Percentiles rank a stretch among this genome's conserved stretches.
Evolutionary conservation across 2,797 vertebrate species (phyloP).

Genomic region (Garrulus glandarius): DNA sequence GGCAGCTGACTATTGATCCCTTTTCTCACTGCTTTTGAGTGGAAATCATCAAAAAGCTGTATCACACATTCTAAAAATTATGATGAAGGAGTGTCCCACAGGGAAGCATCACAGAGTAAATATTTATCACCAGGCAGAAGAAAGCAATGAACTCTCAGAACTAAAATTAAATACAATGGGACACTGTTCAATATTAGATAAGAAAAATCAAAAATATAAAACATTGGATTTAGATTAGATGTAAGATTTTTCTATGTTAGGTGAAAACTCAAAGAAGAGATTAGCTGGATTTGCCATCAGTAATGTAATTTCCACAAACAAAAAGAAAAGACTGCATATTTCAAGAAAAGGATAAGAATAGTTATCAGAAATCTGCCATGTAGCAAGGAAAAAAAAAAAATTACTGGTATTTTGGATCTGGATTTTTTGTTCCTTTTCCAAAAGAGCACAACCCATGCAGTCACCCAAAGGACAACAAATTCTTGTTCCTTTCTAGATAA

Average conservation of each 20-base stretch:
- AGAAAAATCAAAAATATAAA: not conserved
- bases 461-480: not conserved
- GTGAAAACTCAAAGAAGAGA: not conserved
- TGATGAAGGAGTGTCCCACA: not conserved
- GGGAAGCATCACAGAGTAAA: slow-evolving; percentile 43
- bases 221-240: not conserved
- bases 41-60: not conserved
- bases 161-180: not conserved
- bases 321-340: not conserved
- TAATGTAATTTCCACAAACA: not conserved
- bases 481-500: not conserved
- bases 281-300: not conserved
- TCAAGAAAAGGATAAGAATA: not conserved
- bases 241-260: not conserved
- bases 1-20: not conserved
- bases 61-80: not conserved
- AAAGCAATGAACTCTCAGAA: slow-evolving; percentile 17
- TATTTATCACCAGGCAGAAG: slow-evolving; percentile 38
- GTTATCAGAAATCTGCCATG: not conserved
- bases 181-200: slow-evolving; percentile 1
- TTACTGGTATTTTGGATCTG: not conserved
- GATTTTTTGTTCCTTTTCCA: not conserved
- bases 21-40: not conserved
- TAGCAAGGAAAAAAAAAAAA: not conserved
- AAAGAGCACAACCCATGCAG: not conserved